phyloP scores from a whole-genome alignment of 2,113 vertebrate genomes.

The Micromys minutus region DNA sequence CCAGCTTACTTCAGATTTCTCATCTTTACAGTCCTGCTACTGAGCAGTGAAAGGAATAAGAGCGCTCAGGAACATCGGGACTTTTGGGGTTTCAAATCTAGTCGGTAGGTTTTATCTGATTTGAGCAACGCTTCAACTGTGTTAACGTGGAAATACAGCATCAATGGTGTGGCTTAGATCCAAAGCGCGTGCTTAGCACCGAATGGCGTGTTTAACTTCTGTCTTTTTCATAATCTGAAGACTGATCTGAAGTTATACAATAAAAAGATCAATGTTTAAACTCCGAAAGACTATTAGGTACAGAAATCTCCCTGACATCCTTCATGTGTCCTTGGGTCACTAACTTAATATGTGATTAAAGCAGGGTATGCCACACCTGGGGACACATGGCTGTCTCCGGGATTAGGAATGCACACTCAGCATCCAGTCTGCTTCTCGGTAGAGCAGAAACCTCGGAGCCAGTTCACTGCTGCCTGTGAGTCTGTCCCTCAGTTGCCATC shows the following conservation, averaged over 20 bases:
- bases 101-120: constrained; percentile 66
- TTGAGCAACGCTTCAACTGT: constrained; percentile 68
- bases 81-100: constrained; percentile 61
- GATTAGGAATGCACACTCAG: constrained; percentile 52
- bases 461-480: not conserved
- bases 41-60: constrained; percentile 67
- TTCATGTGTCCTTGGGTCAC: constrained; percentile 74
- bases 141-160: constrained; percentile 68
- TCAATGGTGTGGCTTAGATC: constrained; percentile 75
- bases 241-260: constrained; percentile 78
- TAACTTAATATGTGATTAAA: constrained; percentile 80
- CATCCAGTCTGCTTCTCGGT: constrained; percentile 35
- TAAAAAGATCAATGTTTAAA: constrained; percentile 82
- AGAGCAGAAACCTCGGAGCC: not conserved
- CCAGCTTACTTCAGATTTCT: constrained; percentile 62
- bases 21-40: constrained; percentile 40
- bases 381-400: constrained; percentile 44
- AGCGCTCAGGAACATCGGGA: constrained; percentile 29
- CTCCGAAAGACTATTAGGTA: constrained; percentile 74
- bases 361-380: constrained; percentile 71
- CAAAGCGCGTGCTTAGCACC: constrained; percentile 64
- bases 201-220: constrained; percentile 81
- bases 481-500: not conserved
- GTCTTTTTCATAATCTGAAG: constrained; percentile 80
- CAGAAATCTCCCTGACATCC: constrained; percentile 78